phyloP scores from a whole-genome alignment of 2,113 vertebrate genomes.

The Zosterops lateralis region DNA sequence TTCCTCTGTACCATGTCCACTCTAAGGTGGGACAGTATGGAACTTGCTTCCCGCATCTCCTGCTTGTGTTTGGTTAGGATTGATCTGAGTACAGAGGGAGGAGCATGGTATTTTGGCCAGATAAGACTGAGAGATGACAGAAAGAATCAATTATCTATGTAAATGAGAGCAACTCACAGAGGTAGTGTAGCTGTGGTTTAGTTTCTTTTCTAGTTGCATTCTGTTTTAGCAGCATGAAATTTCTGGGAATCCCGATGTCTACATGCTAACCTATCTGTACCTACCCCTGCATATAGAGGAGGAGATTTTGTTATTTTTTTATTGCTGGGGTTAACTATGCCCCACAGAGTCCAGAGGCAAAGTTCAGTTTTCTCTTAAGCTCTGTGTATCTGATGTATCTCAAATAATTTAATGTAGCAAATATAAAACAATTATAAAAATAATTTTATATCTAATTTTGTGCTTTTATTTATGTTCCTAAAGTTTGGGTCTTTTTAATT shows the following conservation, averaged over 20 bases:
- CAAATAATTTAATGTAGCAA: not conserved
- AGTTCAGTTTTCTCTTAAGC: not conserved
- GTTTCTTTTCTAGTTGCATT: not conserved
- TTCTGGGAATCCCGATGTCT: rapidly evolving
- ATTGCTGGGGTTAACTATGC: not conserved
- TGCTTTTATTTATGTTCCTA: not conserved
- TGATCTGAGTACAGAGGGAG: not conserved
- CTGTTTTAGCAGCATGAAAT: not conserved
- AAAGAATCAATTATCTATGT: not conserved
- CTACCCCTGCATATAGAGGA: not conserved
- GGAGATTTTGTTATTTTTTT: not conserved
- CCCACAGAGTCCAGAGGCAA: not conserved
- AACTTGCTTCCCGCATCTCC: not conserved
- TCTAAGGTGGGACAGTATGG: not conserved
- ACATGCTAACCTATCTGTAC: rapidly evolving
- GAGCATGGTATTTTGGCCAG: not conserved
- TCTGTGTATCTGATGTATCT: not conserved
- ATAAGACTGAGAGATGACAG: not conserved
- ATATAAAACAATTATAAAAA: not conserved
- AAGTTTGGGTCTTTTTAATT: not conserved
- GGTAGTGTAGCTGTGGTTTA: not conserved
- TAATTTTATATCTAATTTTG: not conserved
- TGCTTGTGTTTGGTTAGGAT: not conserved
- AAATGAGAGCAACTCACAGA: not conserved
- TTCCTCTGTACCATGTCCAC: not conserved